A percentile compares a stretch with the other conserved stretches of the same genome.
Conservation (phyloP, 2,113 vertebrate species). For the Clarias magur region DNA sequence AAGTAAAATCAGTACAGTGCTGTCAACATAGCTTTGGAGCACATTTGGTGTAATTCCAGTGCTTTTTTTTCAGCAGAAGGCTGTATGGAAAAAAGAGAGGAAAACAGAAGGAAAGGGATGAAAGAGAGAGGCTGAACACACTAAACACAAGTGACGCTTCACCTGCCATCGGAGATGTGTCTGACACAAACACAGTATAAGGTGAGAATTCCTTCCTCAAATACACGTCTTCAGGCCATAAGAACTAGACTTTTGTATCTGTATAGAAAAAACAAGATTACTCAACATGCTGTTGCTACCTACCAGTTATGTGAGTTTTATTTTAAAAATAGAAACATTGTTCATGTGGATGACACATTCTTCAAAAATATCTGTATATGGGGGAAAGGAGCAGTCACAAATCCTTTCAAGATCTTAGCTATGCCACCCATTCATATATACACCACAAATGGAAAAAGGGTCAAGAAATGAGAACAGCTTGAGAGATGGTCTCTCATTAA, state of each 20-base stretch:
- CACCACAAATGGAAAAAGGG: not conserved
- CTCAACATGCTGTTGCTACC: not conserved
- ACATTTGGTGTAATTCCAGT: not conserved
- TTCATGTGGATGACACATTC: no score
- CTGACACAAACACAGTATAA: constrained; percentile 48
- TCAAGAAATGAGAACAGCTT: not conserved
- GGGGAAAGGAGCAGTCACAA: not conserved
- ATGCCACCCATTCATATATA: no score
- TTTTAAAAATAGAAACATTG: no score
- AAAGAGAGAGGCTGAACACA: constrained; percentile 42
- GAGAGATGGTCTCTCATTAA: not conserved
- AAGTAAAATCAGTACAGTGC: not conserved
- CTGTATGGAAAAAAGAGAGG: constrained; percentile 46
- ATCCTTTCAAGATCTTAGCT: not conserved
- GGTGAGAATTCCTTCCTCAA: constrained; percentile 27
- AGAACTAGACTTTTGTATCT: not conserved
- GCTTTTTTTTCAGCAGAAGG: constrained; percentile 34
- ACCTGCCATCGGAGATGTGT: constrained; percentile 6
- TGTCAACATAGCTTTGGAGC: not conserved
- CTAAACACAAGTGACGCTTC: constrained; percentile 32
- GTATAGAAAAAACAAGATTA: not conserved
- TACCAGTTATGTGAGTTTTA: not conserved
- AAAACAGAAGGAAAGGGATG: constrained; percentile 36
- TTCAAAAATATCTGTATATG: not conserved
- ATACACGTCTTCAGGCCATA: not conserved